Evolutionary conservation across 2,113 vertebrate genomes (phyloP), one percentile per base, ranked within the genome.

Genomic region (Periophthalmodon schlosseri): DNA sequence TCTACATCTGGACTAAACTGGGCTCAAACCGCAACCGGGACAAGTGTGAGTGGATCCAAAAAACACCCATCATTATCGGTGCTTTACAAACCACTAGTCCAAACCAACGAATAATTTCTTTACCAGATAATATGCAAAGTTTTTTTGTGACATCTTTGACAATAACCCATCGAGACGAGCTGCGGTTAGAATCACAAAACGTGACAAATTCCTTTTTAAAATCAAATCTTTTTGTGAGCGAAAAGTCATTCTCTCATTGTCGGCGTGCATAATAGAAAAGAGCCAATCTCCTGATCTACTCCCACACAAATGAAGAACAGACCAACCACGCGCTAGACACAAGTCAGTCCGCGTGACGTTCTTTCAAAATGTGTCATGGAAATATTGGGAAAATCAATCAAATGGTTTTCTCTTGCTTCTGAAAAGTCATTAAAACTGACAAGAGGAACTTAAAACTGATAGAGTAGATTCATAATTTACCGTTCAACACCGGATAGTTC

Each of bases 231-330:
- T 77, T 52, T 52, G 70, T 39, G 57, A 64, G 61, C 71, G 56
- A 74, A 36, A 28, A 68, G 44, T 65, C 0, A 69, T 67, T 67
- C 44, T 66, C 52, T 0, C 58, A 76, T 67, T 70, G 66, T 74
- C 61, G 21, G 56, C 61, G 36, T 28, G 76, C 39, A 77, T 39
- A 75, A 58, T 57, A 20, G 28, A 77, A 68, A 61, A 49, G 56
- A 68, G 50, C 2, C 39, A 49, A 4, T 9, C 60, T 72, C 33
- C 15, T 46, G 52, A 39, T 60, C 28, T 57, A 69, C 63, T 58
- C 11, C 21, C 49, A 69, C 34, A 20, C 16, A 65, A 39, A 61
- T 46, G 52, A 76, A 61, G 68, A 9, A 20, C n/a, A 69, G 21
- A 65, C 63, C 33, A 39, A 65, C 63, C 10, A 9, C 18, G 34